phyloP scores from a whole-genome alignment of 2,888 invertebrate species.

The Ctena decussata region DNA sequence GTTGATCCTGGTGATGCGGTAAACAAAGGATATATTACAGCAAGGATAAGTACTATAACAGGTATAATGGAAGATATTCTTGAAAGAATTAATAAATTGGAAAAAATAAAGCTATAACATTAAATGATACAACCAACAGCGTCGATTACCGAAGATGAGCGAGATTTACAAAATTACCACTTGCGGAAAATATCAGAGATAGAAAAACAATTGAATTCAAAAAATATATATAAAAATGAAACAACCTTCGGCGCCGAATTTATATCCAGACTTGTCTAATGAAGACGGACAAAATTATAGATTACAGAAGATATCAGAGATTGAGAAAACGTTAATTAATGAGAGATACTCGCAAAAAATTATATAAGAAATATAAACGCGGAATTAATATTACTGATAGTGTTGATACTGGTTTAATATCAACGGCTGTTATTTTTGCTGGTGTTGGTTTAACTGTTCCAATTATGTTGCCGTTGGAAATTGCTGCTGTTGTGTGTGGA shows the following conservation, averaged over 20 bases:
- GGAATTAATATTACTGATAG: constrained; percentile 50
- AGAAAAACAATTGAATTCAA: not conserved
- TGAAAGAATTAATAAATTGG: not conserved
- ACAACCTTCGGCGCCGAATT: not conserved
- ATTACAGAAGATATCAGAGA: constrained; percentile 53
- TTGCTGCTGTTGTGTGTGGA: constrained; percentile 34
- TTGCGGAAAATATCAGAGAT: no score
- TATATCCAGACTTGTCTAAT: constrained; percentile 28
- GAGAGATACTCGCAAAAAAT: constrained; percentile 30
- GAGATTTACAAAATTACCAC: no score
- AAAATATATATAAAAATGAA: not conserved
- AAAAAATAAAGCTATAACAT: no score
- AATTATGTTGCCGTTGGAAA: constrained; percentile 42
- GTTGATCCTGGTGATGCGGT: no score
- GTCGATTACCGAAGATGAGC: no score
- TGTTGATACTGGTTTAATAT: constrained; percentile 43
- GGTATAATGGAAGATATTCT: no score
- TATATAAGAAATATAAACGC: constrained; percentile 54
- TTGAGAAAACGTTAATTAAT: constrained; percentile 41
- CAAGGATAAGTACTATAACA: no score
- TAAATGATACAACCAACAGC: no score
- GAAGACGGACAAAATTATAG: constrained; percentile 54
- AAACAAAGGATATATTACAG: no score
- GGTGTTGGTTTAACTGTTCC: constrained; percentile 21
- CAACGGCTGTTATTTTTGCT: constrained; percentile 30